These are phyloP conservation scores for Podarcis cretensis DNA, from an alignment of 2,113 vertebrate species.

Conservation along the genomic window DNA sequence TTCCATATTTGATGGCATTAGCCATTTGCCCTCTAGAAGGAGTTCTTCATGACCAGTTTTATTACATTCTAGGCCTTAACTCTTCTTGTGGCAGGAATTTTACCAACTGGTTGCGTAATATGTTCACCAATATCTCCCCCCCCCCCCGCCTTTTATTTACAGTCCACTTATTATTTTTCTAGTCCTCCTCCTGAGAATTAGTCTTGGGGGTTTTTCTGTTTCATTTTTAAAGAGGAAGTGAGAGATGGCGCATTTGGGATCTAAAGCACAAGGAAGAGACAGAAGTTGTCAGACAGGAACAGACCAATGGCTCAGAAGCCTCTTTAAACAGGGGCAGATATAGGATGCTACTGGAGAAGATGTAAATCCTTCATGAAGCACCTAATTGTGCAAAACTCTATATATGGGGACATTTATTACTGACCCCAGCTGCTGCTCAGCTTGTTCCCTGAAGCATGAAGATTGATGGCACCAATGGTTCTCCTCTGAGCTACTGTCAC, in stretches of 20 bases:
- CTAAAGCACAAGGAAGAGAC: neutral
- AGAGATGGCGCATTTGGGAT: neutral
- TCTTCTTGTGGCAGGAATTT: no score
- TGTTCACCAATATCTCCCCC: neutral
- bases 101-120: neutral
- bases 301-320: conserved; percentile 1
- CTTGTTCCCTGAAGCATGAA: conserved; percentile 61
- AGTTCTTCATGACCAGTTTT: neutral
- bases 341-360: conserved; percentile 45
- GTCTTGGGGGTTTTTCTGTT: rapidly evolving
- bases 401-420: conserved; percentile 60
- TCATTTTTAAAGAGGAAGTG: neutral
- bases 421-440: conserved; percentile 68
- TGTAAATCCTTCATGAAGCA: conserved; percentile 64
- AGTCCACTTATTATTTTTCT: neutral
- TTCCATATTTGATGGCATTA: neutral
- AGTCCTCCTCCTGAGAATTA: rapidly evolving
- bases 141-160: neutral
- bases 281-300: neutral
- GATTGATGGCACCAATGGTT: conserved; percentile 56
- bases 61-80: neutral
- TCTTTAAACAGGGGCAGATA: neutral
- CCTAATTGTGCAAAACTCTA: conserved; percentile 67
- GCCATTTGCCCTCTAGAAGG: neutral
- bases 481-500: conserved; percentile 16